Evolutionary conservation across 1,140 invertebrate species (phyloP), one percentile per base, ranked within the genome.

Genomic region (Brachionus koreanus): DNA sequence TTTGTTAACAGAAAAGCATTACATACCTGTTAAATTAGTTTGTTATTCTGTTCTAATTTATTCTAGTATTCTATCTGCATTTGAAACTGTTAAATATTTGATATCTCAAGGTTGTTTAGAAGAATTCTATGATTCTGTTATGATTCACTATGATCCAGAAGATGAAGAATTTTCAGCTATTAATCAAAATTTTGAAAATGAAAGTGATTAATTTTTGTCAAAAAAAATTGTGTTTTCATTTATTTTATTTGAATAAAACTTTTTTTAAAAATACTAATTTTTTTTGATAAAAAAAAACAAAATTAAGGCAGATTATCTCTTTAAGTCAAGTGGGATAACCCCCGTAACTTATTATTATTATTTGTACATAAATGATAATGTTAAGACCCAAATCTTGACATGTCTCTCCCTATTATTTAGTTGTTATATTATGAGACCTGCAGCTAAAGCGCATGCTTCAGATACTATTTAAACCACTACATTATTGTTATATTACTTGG

Each of bases 41-140:
- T 79, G 76, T 43, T 79, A 61, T 65, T 57, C 61, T 42, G 49
- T 79, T 42, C 76, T 79, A 2, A 65, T 65, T 42, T 79, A 79
- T 29, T 79, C 76, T 19, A 79, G 35, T 61, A 79, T 57, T 61
- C 37, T 79, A 13, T 79, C 76, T 23, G 19, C 76, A 4, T 79
- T 61, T 43, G 76, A 57, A 23, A 65, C 76, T 25, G 76, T 65
- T 39, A 79, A 79, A 43, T 79, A 79, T 29, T 57, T 65, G 76
- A 57, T 79, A 23, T 65, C 61, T 19, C 76, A 79, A 23, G 25
- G 39, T 0, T 16, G 52, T 52, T 77, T 77, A 13, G 74, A 77
- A n/a, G 43, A 77, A 25, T 29, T 13, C 4, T 77, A 77, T 61
- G 43, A 57, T 9, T 46, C 39, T 16, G 25, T 46, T 33, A 19